Percentiles rank a stretch among this genome's conserved stretches.
phyloP scores from a whole-genome alignment of 1,140 invertebrate species.

The Venturia canescens region DNA sequence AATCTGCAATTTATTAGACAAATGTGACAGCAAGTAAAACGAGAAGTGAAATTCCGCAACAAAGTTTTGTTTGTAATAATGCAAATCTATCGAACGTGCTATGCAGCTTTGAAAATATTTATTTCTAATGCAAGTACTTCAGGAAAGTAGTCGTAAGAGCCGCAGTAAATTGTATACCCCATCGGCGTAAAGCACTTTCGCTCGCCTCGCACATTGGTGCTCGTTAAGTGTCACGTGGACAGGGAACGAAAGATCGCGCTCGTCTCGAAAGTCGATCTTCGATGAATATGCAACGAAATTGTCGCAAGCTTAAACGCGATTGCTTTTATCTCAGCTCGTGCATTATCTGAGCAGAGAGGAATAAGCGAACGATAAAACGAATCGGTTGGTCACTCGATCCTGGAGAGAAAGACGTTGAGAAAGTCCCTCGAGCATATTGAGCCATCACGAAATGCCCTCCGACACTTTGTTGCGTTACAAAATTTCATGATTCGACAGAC shows the following conservation, averaged over 20 bases:
- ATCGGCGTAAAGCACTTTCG: conserved; percentile 29
- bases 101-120: conserved; percentile 4
- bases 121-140: conserved; percentile 33
- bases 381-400: too few species aligned
- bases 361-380: background rate
- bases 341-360: background rate
- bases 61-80: background rate
- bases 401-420: too few species aligned
- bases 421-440: too few species aligned
- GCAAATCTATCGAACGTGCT: background rate
- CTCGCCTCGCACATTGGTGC: conserved; percentile 31
- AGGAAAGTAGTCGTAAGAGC: conserved; percentile 29
- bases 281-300: conserved; percentile 36
- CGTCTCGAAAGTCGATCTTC: conserved; percentile 30
- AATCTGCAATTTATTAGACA: too few species aligned
- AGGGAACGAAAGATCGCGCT: conserved; percentile 15
- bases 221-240: conserved; percentile 39
- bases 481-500: too few species aligned
- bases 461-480: too few species aligned
- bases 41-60: background rate
- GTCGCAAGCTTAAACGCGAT: background rate
- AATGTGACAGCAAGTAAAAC: background rate
- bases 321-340: background rate
- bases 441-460: too few species aligned
- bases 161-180: background rate